Evolutionary conservation across 64 coral and sea anemone genomes (phyloP), one percentile per base, ranked within the genome.

Genomic region (Stylophora pistillata): DNA sequence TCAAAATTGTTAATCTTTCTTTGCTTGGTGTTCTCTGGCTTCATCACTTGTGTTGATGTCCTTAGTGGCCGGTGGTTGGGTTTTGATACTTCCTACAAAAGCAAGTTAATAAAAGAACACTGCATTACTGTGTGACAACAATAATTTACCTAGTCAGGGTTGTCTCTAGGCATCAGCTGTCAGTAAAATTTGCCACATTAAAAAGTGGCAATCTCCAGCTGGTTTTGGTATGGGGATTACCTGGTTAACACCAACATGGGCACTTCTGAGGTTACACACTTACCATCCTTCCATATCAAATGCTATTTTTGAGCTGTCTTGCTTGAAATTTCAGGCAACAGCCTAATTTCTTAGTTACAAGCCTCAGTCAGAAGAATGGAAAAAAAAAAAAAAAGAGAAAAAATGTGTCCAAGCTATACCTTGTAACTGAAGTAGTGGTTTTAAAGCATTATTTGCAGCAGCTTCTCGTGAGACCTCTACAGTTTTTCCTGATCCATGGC

Each of bases 401-500:
- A 20, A 64, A 64, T 66, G 4, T 4, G 10, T 23, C 63, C 23
- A 66, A 66, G 10, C 9, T 23, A 26, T 68, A 68, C 64, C 64
- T 25, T 68, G 64, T 25, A 68, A 17, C 31, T 65, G 78, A 1
- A 82, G 82, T 58, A 95, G 10, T 74, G 77, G 63, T 13, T 78
- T 92, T 29, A 96, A 71, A n/a, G 94, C 94, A 74, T 89, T 89
- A 75, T 53, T 76, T 1, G 94, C 89, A 3, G 90, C 94, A 21
- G 92, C 90, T 57, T 96, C 94, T 0, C 81, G 61, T 9, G 94
- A 72, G 11, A 58, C 65, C 16, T 96, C 94, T 3, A 85, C 74
- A 29, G 94, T 96, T 12, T 60, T 56, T 62, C 94, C 94, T 30
- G 94, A 77, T 28, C 94, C 94, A 81, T 92, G 89, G 56, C 74